These are phyloP conservation scores for Noctilio leporinus DNA, from an alignment of 2,113 vertebrate species.

Conservation along the genomic window DNA sequence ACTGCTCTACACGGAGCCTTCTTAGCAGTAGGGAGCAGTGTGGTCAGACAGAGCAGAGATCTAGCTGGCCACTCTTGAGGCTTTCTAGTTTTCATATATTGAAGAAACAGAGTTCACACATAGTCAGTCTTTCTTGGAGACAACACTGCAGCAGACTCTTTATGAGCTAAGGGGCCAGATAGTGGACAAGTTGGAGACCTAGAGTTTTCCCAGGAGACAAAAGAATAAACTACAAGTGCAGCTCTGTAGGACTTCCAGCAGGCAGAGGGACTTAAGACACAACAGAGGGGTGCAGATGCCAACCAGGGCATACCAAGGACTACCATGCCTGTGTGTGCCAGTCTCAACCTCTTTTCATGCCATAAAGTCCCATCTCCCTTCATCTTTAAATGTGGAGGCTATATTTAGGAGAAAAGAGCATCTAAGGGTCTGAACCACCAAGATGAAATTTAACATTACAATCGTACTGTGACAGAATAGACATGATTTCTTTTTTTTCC, in stretches of 20 bases:
- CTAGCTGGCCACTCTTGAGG: neutral
- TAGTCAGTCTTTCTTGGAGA: neutral
- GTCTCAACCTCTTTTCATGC: too few relatives aligned
- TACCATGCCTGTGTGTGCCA: rapidly evolving
- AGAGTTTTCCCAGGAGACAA: neutral
- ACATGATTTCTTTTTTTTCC: neutral
- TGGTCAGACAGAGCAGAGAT: neutral
- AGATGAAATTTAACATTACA: neutral
- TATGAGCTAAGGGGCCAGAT: neutral
- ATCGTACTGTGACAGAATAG: neutral
- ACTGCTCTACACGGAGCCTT: neutral
- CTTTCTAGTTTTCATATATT: neutral
- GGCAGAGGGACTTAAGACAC: neutral
- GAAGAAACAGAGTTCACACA: neutral
- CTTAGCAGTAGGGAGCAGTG: neutral
- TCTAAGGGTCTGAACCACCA: neutral
- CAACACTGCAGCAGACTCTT: neutral
- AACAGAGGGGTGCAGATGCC: neutral
- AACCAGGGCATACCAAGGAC: neutral
- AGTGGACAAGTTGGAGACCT: neutral
- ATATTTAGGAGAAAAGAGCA: neutral
- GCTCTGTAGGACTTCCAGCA: neutral
- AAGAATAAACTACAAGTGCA: neutral
- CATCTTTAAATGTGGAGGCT: neutral
- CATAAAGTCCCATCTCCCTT: neutral